Conservation (phyloP, 2,888 invertebrate genomes). For the Scaptomyza tumidula region DNA sequence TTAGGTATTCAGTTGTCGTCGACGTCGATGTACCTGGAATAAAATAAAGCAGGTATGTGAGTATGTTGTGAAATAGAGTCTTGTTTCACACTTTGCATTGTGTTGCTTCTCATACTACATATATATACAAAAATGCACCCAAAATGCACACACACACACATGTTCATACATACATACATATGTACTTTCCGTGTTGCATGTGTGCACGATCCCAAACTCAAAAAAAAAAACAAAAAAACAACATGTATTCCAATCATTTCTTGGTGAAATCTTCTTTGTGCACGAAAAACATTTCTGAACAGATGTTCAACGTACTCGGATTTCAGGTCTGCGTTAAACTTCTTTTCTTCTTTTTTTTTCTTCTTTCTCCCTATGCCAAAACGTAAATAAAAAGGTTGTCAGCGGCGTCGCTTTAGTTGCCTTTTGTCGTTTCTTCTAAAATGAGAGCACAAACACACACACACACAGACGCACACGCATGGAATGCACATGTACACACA, state of each 20-base stretch:
- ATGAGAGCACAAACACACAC: constrained; percentile 49
- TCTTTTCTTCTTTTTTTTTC: not conserved
- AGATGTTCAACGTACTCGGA: constrained; percentile 70
- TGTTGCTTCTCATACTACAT: constrained; percentile 50
- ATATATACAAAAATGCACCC: constrained; percentile 45
- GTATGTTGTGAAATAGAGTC: constrained; percentile 71
- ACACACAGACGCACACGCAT: not conserved
- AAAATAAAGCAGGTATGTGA: constrained; percentile 76
- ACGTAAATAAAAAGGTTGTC: constrained; percentile 64
- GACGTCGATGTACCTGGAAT: constrained; percentile 77
- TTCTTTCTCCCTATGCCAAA: constrained; percentile 38
- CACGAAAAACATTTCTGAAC: constrained; percentile 56
- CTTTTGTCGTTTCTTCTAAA: constrained; percentile 46
- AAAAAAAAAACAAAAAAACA: not conserved
- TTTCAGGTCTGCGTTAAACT: constrained; percentile 61
- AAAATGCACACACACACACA: constrained; percentile 28
- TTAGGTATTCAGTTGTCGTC: constrained; percentile 73
- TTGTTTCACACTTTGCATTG: constrained; percentile 77
- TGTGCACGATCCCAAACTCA: constrained; percentile 31
- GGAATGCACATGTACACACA: constrained; percentile 25
- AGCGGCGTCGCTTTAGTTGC: constrained; percentile 18
- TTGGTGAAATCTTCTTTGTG: constrained; percentile 74
- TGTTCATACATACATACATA: not conserved
- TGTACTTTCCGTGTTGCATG: constrained; percentile 27
- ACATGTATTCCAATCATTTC: constrained; percentile 52